These are phyloP conservation scores for Phylloscopus whistleri DNA, from an alignment of 2,113 vertebrate genomes.

Conservation along the genomic window DNA sequence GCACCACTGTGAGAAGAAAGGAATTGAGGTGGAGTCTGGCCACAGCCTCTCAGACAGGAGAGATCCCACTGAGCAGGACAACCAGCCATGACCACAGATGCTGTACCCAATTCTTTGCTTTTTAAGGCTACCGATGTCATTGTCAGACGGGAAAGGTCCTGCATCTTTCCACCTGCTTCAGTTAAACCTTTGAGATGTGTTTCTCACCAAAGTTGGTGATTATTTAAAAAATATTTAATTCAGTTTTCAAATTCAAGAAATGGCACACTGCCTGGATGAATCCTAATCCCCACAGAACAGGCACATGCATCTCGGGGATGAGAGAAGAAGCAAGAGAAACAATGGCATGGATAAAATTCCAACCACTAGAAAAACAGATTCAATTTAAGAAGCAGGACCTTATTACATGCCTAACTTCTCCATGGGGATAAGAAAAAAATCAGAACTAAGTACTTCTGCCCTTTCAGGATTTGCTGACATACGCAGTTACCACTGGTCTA, in stretches of 20 bases:
- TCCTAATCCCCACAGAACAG: neutral
- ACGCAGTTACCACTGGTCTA: neutral
- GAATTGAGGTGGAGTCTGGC: neutral
- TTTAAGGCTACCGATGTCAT: neutral
- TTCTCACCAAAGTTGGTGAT: neutral
- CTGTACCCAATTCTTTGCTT: neutral
- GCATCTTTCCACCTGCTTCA: neutral
- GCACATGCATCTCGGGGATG: neutral
- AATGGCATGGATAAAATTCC: neutral
- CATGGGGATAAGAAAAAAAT: neutral
- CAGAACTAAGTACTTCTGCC: neutral
- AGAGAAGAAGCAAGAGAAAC: neutral
- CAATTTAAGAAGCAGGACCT: neutral
- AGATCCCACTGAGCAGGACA: neutral
- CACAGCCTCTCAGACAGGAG: accelerated
- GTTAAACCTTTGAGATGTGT: neutral
- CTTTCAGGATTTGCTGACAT: neutral
- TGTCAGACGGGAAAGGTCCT: neutral
- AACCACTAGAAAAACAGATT: neutral
- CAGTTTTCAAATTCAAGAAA: neutral
- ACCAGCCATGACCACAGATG: neutral
- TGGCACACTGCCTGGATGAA: neutral
- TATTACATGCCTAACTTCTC: neutral
- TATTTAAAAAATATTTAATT: neutral
- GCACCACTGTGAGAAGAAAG: neutral